Conservation (phyloP, 2,888 invertebrate genomes). For the Yponomeuta cagnagella region DNA sequence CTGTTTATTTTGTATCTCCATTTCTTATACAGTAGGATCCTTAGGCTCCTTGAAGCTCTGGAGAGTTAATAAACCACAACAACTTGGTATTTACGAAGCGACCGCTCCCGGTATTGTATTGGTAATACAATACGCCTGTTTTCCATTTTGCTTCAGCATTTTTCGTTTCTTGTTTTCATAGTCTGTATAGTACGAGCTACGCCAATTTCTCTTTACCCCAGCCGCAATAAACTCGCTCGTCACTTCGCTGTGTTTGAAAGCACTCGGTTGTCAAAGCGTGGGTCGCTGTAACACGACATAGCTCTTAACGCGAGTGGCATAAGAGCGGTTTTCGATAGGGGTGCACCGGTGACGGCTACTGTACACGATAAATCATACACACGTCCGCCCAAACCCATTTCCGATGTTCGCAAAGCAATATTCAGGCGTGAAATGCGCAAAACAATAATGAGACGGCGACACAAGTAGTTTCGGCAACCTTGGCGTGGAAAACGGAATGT, state of each 20-base stretch:
- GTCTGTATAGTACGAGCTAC: too few relatives aligned
- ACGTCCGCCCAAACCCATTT: constrained; percentile 2
- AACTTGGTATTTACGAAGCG: too few relatives aligned
- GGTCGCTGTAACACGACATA: not conserved
- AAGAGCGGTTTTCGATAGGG: too few relatives aligned
- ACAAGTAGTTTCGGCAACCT: constrained; percentile 29
- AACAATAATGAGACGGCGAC: not conserved
- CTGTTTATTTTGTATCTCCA: not conserved
- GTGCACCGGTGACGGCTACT: too few relatives aligned
- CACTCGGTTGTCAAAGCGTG: not conserved
- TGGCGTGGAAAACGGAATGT: constrained; percentile 30
- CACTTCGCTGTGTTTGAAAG: not conserved
- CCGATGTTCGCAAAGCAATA: constrained; percentile 5
- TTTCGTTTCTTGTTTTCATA: not conserved
- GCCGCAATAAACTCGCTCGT: not conserved
- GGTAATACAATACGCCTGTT: not conserved
- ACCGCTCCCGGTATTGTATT: too few relatives aligned
- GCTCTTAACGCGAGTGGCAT: not conserved
- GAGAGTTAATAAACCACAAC: not conserved
- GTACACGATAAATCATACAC: not conserved
- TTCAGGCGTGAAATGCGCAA: not conserved
- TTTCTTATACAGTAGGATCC: too few relatives aligned
- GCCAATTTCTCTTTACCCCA: too few relatives aligned
- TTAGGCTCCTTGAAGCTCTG: not conserved
- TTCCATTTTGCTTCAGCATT: not conserved